phyloP scores from a whole-genome alignment of 2,797 vertebrate species.

The Liasis olivaceus region DNA sequence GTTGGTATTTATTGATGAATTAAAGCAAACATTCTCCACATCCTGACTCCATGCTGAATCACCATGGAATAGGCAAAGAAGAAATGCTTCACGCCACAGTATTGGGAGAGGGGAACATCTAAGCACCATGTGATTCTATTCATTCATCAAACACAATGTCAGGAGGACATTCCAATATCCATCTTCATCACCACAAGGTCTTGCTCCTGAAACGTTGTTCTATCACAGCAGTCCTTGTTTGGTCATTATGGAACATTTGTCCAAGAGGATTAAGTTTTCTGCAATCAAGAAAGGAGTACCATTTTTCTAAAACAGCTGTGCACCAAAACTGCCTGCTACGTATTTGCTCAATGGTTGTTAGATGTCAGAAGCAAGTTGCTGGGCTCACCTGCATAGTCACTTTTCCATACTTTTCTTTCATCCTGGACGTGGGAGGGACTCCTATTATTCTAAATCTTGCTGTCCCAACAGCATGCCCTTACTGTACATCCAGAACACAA shows the following conservation, averaged over 20 bases:
- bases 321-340: background rate
- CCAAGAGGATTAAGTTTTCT: background rate
- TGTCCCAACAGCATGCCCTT: background rate
- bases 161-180: background rate
- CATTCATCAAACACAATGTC: conserved; percentile 1
- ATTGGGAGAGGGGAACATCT: background rate
- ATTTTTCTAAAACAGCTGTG: background rate
- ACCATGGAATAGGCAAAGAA: conserved; percentile 12
- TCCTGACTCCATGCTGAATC: conserved; percentile 44
- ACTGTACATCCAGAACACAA: background rate
- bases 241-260: background rate
- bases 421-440: background rate
- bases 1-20: conserved; percentile 24
- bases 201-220: background rate
- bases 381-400: background rate
- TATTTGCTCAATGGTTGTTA: background rate
- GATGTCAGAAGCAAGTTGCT: background rate
- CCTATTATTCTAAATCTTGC: background rate
- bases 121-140: background rate
- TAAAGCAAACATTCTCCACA: conserved; percentile 33
- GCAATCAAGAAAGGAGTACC: background rate
- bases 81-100: conserved; percentile 18
- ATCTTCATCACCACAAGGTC: background rate
- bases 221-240: background rate
- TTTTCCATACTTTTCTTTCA: background rate